Percentiles rank a stretch among this genome's conserved stretches.
phyloP scores from a whole-genome alignment of 2,888 invertebrate genomes.

The Gonocerus acuteangulatus region DNA sequence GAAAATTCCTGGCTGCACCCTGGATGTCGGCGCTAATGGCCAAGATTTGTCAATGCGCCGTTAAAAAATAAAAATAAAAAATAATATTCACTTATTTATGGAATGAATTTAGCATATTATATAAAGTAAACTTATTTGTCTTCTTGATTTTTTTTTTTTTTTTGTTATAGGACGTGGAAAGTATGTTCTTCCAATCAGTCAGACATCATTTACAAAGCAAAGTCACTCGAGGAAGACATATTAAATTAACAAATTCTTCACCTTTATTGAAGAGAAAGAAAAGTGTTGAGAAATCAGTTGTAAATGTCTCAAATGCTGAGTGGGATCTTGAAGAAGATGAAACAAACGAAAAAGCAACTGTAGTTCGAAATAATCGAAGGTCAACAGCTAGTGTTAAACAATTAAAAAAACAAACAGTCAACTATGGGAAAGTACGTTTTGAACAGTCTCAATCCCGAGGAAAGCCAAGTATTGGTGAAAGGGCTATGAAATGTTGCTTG shows the following conservation, averaged over 20 bases:
- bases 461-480: conserved; percentile 18
- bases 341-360: conserved; percentile 27
- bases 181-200: conserved; percentile 33
- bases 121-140: not conserved
- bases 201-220: conserved; percentile 32
- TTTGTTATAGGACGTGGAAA: conserved; percentile 34
- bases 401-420: conserved; percentile 24
- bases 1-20: too few species aligned
- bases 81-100: too few species aligned
- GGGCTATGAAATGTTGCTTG: conserved; percentile 14
- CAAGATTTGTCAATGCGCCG: too few species aligned
- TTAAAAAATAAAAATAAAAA: too few species aligned
- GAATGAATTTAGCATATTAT: too few species aligned
- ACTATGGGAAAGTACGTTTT: conserved; percentile 24
- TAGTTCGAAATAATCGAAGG: conserved; percentile 26
- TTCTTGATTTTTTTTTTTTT: not conserved
- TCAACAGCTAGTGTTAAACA: conserved; percentile 25
- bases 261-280: conserved; percentile 24
- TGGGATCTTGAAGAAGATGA: conserved; percentile 34
- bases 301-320: conserved; percentile 28
- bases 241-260: conserved; percentile 21
- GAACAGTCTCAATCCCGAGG: conserved; percentile 18
- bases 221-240: conserved; percentile 18
- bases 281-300: conserved; percentile 26
- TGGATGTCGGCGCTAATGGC: too few species aligned